These are phyloP conservation scores for Platichthys stellatus DNA, from an alignment of 2,113 vertebrate genomes.

Conservation along the genomic window DNA sequence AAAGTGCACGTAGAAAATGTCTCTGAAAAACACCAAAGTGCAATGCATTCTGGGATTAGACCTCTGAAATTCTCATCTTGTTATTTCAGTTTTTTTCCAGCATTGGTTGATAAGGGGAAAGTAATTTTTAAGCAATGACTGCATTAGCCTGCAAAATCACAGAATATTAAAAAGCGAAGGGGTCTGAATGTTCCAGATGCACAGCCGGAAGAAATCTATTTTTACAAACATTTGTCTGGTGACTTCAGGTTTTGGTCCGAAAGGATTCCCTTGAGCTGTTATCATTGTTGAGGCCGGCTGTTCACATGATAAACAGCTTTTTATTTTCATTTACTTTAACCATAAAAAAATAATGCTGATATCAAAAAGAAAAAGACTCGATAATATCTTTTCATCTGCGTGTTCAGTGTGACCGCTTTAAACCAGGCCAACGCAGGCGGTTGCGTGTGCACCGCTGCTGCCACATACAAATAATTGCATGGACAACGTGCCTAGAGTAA, in stretches of 20 bases:
- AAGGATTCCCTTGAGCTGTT: no score
- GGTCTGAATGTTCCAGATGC: no score
- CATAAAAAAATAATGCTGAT: background rate
- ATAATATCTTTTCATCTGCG: conserved; percentile 4
- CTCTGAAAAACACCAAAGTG: no score
- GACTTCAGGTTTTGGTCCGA: no score
- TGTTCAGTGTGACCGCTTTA: background rate
- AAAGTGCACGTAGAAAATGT: no score
- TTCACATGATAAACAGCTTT: conserved; percentile 27
- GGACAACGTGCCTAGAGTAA: conserved; percentile 40
- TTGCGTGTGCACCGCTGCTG: conserved; percentile 22
- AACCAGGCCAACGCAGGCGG: background rate
- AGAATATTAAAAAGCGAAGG: no score
- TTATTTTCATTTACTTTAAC: background rate
- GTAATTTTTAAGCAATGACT: background rate
- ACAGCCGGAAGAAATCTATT: no score
- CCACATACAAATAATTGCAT: conserved; percentile 22
- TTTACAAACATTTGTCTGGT: no score
- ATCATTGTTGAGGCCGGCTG: background rate
- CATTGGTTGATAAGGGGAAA: background rate
- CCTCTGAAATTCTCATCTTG: no score
- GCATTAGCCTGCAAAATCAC: background rate
- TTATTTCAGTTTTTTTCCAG: no score
- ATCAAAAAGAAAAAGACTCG: background rate
- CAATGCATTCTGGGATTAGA: no score